phyloP scores from a whole-genome alignment of 2,888 invertebrate genomes.

The Diarsia rubi region DNA sequence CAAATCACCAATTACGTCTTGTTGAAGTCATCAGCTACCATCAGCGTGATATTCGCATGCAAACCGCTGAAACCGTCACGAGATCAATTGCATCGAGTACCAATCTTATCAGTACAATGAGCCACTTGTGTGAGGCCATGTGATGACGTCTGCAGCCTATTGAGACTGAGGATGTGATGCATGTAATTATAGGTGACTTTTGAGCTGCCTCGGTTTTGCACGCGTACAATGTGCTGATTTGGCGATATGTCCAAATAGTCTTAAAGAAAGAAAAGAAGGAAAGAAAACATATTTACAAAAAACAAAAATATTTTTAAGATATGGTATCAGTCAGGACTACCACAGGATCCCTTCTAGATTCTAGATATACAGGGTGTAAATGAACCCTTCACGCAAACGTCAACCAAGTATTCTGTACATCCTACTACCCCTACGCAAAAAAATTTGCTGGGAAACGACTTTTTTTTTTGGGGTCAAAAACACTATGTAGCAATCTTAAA shows the following conservation, averaged over 20 bases:
- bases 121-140: slow-evolving; percentile 28
- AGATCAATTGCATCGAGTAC: slow-evolving; percentile 30
- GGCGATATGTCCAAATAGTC: not conserved
- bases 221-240: not conserved
- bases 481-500: too few relatives aligned
- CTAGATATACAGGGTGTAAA: too few relatives aligned
- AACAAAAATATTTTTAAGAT: too few relatives aligned
- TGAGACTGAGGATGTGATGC: slow-evolving; percentile 2
- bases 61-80: slow-evolving; percentile 17
- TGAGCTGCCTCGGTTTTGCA: not conserved
- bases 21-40: slow-evolving; percentile 13
- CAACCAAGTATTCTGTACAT: too few relatives aligned
- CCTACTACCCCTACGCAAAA: too few relatives aligned
- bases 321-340: too few relatives aligned
- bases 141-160: slow-evolving; percentile 37
- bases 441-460: too few relatives aligned
- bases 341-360: too few relatives aligned
- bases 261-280: too few relatives aligned
- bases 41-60: slow-evolving; percentile 46
- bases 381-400: too few relatives aligned
- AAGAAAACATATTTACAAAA: too few relatives aligned
- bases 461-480: too few relatives aligned
- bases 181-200: slow-evolving; percentile 12
- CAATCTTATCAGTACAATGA: slow-evolving; percentile 33
- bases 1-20: not conserved